phyloP scores from a whole-genome alignment of 2,797 vertebrate genomes.

The Gymnocypris eckloni region DNA sequence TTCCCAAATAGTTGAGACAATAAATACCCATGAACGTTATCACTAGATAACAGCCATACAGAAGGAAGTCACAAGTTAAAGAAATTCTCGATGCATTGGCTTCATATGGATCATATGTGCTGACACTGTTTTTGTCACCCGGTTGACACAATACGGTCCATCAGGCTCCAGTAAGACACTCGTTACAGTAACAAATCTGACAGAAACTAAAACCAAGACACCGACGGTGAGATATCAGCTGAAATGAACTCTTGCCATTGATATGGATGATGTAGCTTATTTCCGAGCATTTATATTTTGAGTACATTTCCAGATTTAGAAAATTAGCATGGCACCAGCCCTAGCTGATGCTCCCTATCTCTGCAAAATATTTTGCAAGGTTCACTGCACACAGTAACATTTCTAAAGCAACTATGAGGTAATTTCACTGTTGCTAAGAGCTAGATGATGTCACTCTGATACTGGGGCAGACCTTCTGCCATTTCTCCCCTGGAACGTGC shows the following conservation, averaged over 20 bases:
- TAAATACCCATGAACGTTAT: slow-evolving; percentile 2
- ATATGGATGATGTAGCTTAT: slow-evolving; percentile 67
- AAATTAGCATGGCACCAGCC: slow-evolving; percentile 64
- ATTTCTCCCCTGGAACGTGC: slow-evolving; percentile 48
- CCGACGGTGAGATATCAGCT: slow-evolving; percentile 81
- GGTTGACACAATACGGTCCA: slow-evolving; percentile 57
- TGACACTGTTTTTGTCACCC: slow-evolving; percentile 30
- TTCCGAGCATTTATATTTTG: slow-evolving; percentile 58
- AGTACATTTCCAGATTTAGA: slow-evolving; percentile 70
- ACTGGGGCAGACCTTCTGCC: slow-evolving; percentile 59
- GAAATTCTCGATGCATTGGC: slow-evolving; percentile 22
- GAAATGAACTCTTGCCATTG: slow-evolving; percentile 68
- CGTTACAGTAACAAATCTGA: slow-evolving; percentile 71
- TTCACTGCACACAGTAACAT: slow-evolving; percentile 71
- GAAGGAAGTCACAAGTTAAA: slow-evolving; percentile 40
- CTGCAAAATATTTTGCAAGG: slow-evolving; percentile 67
- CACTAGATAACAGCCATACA: slow-evolving; percentile 14
- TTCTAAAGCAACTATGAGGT: slow-evolving; percentile 78
- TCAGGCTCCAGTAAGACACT: slow-evolving; percentile 78
- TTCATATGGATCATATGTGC: slow-evolving; percentile 54
- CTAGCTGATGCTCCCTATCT: slow-evolving; percentile 65
- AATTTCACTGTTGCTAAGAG: slow-evolving; percentile 76
- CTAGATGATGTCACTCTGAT: slow-evolving; percentile 68
- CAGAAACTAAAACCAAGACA: slow-evolving; percentile 88
- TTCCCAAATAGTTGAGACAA: not conserved